Evolutionary conservation across 2,113 vertebrate genomes (phyloP), one percentile per base, ranked within the genome.

Genomic region (Hippocampus guttulatus): DNA sequence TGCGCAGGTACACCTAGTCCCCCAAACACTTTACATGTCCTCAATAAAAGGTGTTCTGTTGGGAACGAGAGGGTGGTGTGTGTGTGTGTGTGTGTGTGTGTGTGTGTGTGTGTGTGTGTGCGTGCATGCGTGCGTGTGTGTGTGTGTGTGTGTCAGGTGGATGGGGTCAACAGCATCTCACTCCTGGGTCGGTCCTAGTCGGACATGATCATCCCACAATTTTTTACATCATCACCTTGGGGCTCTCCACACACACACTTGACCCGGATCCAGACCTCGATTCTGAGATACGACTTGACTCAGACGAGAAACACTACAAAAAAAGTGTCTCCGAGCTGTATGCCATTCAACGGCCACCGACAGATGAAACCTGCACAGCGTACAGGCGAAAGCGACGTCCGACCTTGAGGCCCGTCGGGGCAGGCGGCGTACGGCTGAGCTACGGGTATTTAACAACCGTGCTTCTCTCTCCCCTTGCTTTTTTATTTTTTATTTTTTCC

Each of bases 1-100:
- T 18, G 8, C 52, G 25, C 40, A 21, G 30, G 10, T n/a, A 47
- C 64, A 25, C 25, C 61, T 68, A 71, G 33, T 33, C 65, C 25
- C 64, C 58, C 64, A 51, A 67, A 52, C 45, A 55, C 67, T 79
- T 82, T 78, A 76, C 70, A 74, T 70, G 30, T 25, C 74, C 76
- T 83, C 77, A 84, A 81, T 83, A 82, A 82, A 81, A 75, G 49
- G 67, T 58, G 70, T 30, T 69, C n/a, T 45, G 14, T 65, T 65
- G 41, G 41, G 41, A 65, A 47, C 14, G 47, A 45, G 21, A 16
- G 62, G 38, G 20, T 60, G 11, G 11, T 3, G 10, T 27, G 52
- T 57, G 55, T 57, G 55, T 15, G 10, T 25, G 23, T 54, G 8
- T 54, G 10, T 8, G 21, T 58, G 55, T 58, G 23, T 25, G 11